Percentiles rank a stretch among this genome's conserved stretches.
Conservation (phyloP, 2,888 invertebrate genomes). For the Watsonalla binaria region DNA sequence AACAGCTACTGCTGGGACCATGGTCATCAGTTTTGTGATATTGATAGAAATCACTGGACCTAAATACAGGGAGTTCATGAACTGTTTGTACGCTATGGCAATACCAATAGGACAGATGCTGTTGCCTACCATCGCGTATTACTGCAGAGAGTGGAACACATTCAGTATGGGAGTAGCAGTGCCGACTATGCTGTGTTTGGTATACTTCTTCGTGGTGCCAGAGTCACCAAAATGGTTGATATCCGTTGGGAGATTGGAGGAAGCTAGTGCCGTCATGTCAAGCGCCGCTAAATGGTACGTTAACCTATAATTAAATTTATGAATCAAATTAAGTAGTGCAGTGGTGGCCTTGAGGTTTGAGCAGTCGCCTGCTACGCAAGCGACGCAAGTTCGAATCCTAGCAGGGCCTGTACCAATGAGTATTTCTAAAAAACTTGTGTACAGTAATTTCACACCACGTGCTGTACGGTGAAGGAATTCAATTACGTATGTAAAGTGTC, state of each 20-base stretch:
- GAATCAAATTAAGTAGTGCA: too few species aligned
- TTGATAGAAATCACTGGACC: conserved; percentile 80
- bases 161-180: conserved; percentile 80
- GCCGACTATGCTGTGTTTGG: conserved; percentile 73
- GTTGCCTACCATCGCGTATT: conserved; percentile 78
- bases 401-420: too few species aligned
- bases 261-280: conserved; percentile 79
- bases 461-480: too few species aligned
- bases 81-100: conserved; percentile 79
- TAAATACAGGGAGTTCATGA: conserved; percentile 59
- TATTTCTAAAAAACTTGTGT: too few species aligned
- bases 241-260: conserved; percentile 80
- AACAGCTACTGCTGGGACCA: conserved; percentile 84
- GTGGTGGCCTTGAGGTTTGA: too few species aligned
- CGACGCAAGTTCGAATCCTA: too few species aligned
- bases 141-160: conserved; percentile 79
- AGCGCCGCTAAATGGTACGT: conserved; percentile 16
- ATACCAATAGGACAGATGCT: conserved; percentile 80
- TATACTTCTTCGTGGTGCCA: conserved; percentile 82
- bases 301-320: too few species aligned
- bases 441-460: too few species aligned
- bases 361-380: too few species aligned
- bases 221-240: conserved; percentile 88
- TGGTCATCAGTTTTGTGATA: conserved; percentile 82
- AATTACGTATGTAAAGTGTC: too few species aligned